Evolutionary conservation across 92 coral and sea anemone species (phyloP).

Genomic region (Porites evermanni): DNA sequence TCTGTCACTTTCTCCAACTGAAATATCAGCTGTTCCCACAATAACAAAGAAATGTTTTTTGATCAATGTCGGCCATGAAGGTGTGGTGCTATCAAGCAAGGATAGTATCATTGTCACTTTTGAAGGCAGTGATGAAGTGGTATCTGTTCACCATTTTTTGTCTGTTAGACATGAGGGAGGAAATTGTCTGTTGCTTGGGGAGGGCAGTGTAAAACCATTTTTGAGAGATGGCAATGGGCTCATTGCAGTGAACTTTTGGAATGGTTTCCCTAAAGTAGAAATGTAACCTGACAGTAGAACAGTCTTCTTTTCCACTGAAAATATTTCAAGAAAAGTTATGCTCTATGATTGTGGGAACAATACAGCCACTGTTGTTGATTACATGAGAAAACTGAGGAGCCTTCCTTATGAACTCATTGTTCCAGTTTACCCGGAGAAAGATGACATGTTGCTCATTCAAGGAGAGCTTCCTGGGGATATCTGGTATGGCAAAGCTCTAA

Average conservation of each 20-base stretch:
- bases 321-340: slow-evolving; percentile 51
- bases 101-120: slow-evolving; percentile 47
- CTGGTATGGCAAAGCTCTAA: slow-evolving; percentile 57
- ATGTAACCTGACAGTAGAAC: slow-evolving; percentile 49
- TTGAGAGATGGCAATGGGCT: slow-evolving; percentile 39
- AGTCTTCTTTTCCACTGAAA: slow-evolving; percentile 46
- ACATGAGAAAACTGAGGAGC: slow-evolving; percentile 45
- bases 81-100: slow-evolving; percentile 55
- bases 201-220: slow-evolving; percentile 51
- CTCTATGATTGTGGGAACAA: slow-evolving; percentile 46
- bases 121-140: slow-evolving; percentile 37
- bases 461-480: slow-evolving; percentile 53
- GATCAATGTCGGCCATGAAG: slow-evolving; percentile 52
- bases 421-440: slow-evolving; percentile 44
- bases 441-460: slow-evolving; percentile 65
- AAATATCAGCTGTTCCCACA: slow-evolving; percentile 30
- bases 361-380: slow-evolving; percentile 60
- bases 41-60: slow-evolving; percentile 53
- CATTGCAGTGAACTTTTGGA: slow-evolving; percentile 24
- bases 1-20: slow-evolving; percentile 42
- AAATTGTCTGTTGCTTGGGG: slow-evolving; percentile 24
- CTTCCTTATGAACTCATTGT: slow-evolving; percentile 40
- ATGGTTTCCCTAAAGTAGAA: slow-evolving; percentile 54
- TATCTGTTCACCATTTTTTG: slow-evolving; percentile 43
- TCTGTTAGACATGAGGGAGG: slow-evolving; percentile 34